Evolutionary conservation across 2,113 vertebrate genomes (phyloP).

Genomic region (Mormyrus lacerda): DNA sequence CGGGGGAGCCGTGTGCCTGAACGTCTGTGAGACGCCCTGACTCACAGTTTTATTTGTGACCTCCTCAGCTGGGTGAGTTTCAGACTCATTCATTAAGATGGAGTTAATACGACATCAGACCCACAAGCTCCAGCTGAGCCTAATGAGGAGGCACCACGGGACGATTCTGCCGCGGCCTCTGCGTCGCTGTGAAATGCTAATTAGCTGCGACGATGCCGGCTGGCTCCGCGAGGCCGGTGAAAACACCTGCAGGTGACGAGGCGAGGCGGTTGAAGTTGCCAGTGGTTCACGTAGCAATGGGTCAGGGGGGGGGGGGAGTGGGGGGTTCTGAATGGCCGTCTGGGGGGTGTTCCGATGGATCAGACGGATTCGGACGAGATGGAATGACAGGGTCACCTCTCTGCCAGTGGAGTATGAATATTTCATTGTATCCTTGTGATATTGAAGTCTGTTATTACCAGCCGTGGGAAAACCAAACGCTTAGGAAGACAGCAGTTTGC

Average conservation of each 20-base stretch:
- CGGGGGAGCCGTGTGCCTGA: too few species aligned
- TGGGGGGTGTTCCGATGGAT: not conserved
- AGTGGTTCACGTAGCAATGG: not conserved
- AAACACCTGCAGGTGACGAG: not conserved
- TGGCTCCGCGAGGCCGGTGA: not conserved
- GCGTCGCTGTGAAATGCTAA: not conserved
- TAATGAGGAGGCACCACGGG: not conserved
- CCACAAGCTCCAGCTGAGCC: not conserved
- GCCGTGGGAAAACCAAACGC: not conserved
- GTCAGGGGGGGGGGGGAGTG: not conserved
- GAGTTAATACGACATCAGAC: not conserved
- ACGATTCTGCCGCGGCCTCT: not conserved
- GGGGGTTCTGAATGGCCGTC: not conserved
- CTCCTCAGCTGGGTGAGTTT: not conserved
- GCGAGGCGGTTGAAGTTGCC: not conserved
- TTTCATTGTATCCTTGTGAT: not conserved
- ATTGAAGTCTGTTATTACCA: conserved; percentile 3
- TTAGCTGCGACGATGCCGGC: not conserved
- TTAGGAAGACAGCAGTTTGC: not conserved
- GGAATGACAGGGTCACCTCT: not conserved
- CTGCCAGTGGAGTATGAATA: not conserved
- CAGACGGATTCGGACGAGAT: not conserved
- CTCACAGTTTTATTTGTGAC: not conserved
- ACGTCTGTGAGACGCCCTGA: not conserved
- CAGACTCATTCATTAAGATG: not conserved